Evolutionary conservation across 1,140 invertebrate genomes (phyloP).

Genomic region (Microplitis demolitor): DNA sequence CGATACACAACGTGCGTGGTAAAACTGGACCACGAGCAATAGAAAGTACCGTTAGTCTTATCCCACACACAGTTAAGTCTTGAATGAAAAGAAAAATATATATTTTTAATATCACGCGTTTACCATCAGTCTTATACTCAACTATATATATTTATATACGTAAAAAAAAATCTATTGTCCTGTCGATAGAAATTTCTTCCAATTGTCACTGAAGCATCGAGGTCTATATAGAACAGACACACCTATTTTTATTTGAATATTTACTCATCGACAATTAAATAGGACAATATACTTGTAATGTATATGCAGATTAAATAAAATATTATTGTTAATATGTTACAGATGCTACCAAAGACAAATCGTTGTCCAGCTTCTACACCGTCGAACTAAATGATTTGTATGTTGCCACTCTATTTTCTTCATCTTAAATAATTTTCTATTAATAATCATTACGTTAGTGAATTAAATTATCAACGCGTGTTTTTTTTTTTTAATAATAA

Average conservation of each 20-base stretch:
- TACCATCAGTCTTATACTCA: neutral
- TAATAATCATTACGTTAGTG: too few relatives aligned
- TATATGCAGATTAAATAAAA: neutral
- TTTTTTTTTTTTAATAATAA: neutral
- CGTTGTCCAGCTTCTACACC: conserved; percentile 35
- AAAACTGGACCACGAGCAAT: conserved; percentile 47
- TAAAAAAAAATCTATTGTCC: neutral
- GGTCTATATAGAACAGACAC: neutral
- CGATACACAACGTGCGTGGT: conserved; percentile 28
- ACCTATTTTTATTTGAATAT: neutral
- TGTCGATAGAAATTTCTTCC: neutral
- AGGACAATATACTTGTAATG: neutral
- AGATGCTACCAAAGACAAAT: conserved; percentile 50
- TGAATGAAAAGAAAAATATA: conserved; percentile 1
- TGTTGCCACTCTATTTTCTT: neutral
- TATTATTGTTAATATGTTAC: conserved; percentile 44
- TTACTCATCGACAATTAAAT: neutral
- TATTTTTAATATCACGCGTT: neutral
- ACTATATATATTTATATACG: too few relatives aligned
- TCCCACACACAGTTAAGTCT: neutral
- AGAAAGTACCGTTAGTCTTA: conserved; percentile 41
- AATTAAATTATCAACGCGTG: too few relatives aligned
- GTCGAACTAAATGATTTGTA: conserved; percentile 42
- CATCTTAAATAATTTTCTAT: neutral
- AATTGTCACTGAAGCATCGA: neutral